Base-by-base conservation (phyloP, 2,113 vertebrate genomes). In the Notarius quadriscutis region DNA sequence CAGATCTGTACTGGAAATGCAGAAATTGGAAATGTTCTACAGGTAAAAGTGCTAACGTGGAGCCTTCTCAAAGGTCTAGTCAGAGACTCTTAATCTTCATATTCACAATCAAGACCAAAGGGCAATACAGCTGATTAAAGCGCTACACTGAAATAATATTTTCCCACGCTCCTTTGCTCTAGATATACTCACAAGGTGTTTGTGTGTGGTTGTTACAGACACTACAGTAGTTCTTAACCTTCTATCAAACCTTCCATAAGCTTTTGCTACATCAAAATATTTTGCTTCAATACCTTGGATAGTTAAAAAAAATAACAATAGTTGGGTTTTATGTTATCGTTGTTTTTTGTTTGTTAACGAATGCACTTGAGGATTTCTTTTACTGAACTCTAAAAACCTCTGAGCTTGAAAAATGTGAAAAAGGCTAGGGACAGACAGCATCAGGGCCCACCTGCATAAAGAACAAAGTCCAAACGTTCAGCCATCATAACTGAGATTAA, bases 61-160 rank as follows among this genome's bases (percentile, higher is more conserved):
- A 83, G 72, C 27, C 84, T n/a, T 79, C 20, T 78, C 62, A 22
- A 17, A 82, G 60, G 69, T 84, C 63, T 60, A 55, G 65, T 48
- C 1, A 80, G n/a, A 62, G 84, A 90, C 90, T 92, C 89, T 93
- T 92, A 92, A 92, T 86, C 88, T 83, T 84, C 75, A 89, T 75
- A 86, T 86, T 84, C 87, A 87, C 80, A 89, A 84, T 89, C 79
- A 91, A 83, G 88, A 83, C 84, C 27, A 91, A 87, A 89, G 90
- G 86, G 88, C 88, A 87, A 85, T 71, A 88, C 81, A 94, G 91
- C 93, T 91, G 93, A 94, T 94, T 94, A 94, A 92, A 92, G 74
- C 88, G 89, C 87, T 91, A 89, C 88, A 93, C 89, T 91, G 88
- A 89, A 87, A 25, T 84, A 84, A 85, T 8, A 87, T 87, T 90